These are phyloP conservation scores for Chiloscyllium punctatum DNA, from an alignment of 2,797 vertebrate genomes.

Conservation along the genomic window DNA sequence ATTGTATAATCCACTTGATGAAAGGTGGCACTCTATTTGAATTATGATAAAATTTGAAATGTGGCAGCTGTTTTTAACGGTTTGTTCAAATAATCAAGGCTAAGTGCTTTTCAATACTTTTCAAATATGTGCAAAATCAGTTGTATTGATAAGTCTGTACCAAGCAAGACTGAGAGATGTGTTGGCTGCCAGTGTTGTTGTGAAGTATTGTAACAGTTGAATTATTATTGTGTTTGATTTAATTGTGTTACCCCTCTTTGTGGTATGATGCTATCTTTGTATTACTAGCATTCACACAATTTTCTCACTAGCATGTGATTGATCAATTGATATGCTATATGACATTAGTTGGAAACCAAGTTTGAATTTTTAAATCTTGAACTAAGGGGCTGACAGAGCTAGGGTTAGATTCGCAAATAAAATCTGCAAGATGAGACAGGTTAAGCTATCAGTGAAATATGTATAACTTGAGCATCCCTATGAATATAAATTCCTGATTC, in stretches of 20 bases:
- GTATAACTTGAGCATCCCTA: not conserved
- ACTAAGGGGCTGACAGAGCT: not conserved
- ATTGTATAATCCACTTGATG: not conserved
- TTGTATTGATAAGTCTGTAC: not conserved
- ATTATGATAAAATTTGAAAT: not conserved
- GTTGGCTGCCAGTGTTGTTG: too few relatives aligned
- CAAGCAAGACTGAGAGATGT: not conserved
- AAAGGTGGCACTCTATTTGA: not conserved
- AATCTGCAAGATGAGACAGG: not conserved
- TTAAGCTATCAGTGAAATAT: not conserved
- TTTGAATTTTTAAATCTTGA: not conserved
- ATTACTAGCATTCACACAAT: not conserved
- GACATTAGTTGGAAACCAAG: not conserved
- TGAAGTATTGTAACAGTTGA: not conserved
- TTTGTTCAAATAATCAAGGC: not conserved
- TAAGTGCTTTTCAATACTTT: not conserved
- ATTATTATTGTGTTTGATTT: not conserved
- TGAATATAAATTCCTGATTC: not conserved
- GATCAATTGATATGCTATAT: not conserved
- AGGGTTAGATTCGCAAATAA: constrained; percentile 2
- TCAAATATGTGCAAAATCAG: not conserved
- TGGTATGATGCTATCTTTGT: not conserved
- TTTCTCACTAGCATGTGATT: not conserved
- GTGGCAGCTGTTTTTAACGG: not conserved
- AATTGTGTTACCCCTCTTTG: not conserved